Conservation (phyloP, 2,113 vertebrate genomes). For the Cranoglanis bouderius region DNA sequence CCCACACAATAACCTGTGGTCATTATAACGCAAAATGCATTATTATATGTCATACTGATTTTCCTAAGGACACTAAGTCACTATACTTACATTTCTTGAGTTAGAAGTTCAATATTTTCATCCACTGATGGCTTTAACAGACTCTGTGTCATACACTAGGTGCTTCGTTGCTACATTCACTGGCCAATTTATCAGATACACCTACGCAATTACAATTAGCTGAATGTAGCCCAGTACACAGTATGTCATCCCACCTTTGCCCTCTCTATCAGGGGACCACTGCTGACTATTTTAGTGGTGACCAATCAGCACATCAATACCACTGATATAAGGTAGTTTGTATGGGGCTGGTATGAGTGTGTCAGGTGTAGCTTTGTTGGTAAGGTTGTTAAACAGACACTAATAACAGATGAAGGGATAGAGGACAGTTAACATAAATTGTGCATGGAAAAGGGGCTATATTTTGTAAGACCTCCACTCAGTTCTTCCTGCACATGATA, state of each 20-base stretch:
- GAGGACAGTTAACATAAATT: background rate
- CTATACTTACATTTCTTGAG: background rate
- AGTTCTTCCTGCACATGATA: background rate
- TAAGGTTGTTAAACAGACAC: background rate
- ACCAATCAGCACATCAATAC: background rate
- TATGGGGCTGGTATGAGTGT: background rate
- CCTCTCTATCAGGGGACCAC: background rate
- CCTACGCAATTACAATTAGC: background rate
- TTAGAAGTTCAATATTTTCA: background rate
- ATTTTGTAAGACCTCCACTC: background rate
- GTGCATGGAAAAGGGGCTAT: background rate
- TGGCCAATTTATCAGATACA: background rate
- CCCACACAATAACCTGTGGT: background rate
- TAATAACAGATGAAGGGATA: background rate
- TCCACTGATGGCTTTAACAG: background rate
- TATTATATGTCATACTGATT: background rate
- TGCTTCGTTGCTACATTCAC: background rate
- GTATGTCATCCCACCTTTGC: background rate
- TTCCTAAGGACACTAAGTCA: background rate
- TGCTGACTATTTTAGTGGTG: background rate
- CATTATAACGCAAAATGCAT: conserved; percentile 7
- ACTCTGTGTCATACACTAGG: background rate
- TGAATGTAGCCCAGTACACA: background rate
- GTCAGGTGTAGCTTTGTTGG: background rate
- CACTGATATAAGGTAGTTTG: background rate